phyloP scores from a whole-genome alignment of 1,140 invertebrate genomes.

The Drosophila baimaii region DNA sequence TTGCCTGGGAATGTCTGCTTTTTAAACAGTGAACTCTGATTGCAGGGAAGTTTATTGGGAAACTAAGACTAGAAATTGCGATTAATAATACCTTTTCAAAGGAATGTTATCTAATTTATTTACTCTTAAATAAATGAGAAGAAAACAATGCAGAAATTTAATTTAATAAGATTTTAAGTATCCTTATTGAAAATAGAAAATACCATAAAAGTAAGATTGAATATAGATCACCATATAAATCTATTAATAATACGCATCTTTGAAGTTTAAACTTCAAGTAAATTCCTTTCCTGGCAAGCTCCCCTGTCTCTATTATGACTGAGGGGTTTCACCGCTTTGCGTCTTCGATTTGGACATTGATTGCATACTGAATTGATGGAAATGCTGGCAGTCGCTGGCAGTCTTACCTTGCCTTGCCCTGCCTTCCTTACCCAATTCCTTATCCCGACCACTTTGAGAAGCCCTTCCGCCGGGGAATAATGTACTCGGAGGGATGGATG shows the following conservation, averaged over 20 bases:
- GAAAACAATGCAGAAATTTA: background rate
- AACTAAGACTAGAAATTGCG: too few species aligned
- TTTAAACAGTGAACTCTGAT: background rate
- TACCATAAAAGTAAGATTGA: background rate
- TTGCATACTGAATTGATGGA: slow-evolving; percentile 80
- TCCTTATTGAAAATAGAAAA: background rate
- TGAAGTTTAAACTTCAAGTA: background rate
- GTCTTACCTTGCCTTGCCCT: slow-evolving; percentile 14
- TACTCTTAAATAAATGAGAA: background rate
- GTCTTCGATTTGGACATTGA: slow-evolving; percentile 80
- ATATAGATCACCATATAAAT: background rate
- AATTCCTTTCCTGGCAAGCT: background rate
- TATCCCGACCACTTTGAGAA: slow-evolving; percentile 38
- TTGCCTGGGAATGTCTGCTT: background rate
- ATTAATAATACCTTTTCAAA: too few species aligned
- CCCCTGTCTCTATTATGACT: slow-evolving; percentile 43
- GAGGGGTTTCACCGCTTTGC: slow-evolving; percentile 58
- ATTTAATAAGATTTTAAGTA: background rate
- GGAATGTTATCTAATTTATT: background rate
- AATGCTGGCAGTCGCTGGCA: slow-evolving; percentile 48
- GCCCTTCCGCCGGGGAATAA: slow-evolving; percentile 40
- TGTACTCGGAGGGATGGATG: slow-evolving; percentile 3
- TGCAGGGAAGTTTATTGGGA: background rate
- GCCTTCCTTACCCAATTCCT: slow-evolving; percentile 3
- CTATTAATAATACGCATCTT: too few species aligned